A percentile compares a stretch with the other conserved stretches of the same genome.
Evolutionary conservation across 2,888 invertebrate species (phyloP).

Genomic region (Ganaspis brasiliensis): DNA sequence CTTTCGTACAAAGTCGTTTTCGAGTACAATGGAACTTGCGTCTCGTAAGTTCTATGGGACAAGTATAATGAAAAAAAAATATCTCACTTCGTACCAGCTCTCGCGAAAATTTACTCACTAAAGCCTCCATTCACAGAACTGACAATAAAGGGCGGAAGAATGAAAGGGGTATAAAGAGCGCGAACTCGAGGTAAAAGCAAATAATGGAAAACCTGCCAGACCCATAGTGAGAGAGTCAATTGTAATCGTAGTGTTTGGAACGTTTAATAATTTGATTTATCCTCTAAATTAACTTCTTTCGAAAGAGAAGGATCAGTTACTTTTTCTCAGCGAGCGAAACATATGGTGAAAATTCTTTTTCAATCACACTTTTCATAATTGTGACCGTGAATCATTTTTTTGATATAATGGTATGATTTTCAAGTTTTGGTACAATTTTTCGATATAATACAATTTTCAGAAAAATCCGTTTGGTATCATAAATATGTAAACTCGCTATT

Average conservation of each 20-base stretch:
- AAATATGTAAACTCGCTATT: conserved; percentile 37
- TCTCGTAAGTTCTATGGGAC: conserved; percentile 37
- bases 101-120: conserved; percentile 43
- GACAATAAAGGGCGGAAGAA: conserved; percentile 37
- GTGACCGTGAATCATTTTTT: too few species aligned
- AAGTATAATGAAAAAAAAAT: conserved; percentile 37
- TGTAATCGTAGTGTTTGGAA: conserved; percentile 42
- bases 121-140: conserved; percentile 40
- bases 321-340: too few species aligned
- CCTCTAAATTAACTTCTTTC: not conserved
- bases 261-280: conserved; percentile 39
- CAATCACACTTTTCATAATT: too few species aligned
- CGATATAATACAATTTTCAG: too few species aligned
- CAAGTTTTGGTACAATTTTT: too few species aligned
- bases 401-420: too few species aligned
- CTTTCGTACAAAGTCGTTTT: conserved; percentile 33
- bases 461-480: not conserved
- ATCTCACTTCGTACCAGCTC: conserved; percentile 40
- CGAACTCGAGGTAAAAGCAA: conserved; percentile 43
- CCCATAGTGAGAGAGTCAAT: conserved; percentile 41
- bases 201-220: conserved; percentile 44
- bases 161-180: conserved; percentile 43
- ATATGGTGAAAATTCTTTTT: too few species aligned
- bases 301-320: not conserved
- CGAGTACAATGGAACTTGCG: conserved; percentile 35